Conservation (phyloP, 2,113 vertebrate genomes). For the Thomomys bottae region DNA sequence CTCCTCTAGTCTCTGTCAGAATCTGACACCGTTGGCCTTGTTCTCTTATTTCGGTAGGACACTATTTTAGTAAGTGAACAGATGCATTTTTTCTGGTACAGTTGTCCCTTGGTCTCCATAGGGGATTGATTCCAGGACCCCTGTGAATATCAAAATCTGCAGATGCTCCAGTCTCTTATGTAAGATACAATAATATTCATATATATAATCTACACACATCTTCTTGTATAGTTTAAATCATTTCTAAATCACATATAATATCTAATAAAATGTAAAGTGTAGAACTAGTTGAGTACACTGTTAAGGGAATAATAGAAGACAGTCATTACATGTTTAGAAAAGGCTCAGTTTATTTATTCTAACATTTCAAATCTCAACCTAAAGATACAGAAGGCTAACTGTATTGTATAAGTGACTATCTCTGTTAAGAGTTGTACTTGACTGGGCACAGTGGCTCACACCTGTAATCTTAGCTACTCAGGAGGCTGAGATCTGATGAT, state of each 20-base stretch:
- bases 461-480: too few species aligned
- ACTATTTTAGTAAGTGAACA: slow-evolving; percentile 41
- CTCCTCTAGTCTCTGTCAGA: not conserved
- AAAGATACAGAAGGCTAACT: not conserved
- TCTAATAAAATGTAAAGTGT: not conserved
- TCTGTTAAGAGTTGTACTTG: not conserved
- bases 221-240: not conserved
- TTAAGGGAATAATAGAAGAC: not conserved
- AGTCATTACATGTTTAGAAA: not conserved
- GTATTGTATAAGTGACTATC: not conserved
- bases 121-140: not conserved
- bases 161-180: not conserved
- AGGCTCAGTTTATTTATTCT: not conserved
- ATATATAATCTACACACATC: not conserved
- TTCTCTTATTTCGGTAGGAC: slow-evolving; percentile 7
- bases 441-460: too few species aligned
- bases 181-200: not conserved
- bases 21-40: not conserved
- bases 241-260: not conserved
- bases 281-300: not conserved
- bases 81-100: not conserved
- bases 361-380: not conserved
- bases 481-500: too few species aligned
- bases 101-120: not conserved
- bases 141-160: not conserved